Evolutionary conservation across 2,797 vertebrate genomes (phyloP).

Genomic region (Tympanoctomys barrerae): DNA sequence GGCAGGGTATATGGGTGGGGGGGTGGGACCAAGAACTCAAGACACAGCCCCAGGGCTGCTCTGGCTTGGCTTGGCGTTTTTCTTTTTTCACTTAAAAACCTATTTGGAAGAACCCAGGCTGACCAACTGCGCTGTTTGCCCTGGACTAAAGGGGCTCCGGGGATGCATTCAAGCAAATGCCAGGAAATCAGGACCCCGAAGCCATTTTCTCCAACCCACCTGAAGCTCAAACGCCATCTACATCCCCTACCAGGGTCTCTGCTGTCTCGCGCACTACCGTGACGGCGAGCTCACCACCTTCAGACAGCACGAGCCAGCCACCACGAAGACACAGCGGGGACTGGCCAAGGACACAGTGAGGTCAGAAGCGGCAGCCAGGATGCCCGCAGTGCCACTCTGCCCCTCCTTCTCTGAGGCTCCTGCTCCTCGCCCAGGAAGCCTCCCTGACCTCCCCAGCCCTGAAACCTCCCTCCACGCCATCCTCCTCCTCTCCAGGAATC

Average conservation of each 20-base stretch:
- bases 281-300: neutral
- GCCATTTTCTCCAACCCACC: neutral
- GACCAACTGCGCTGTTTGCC: neutral
- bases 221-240: neutral
- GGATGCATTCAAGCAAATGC: neutral
- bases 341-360: neutral
- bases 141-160: neutral
- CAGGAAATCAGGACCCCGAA: neutral
- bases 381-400: neutral
- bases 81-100: neutral
- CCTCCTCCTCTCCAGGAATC: neutral
- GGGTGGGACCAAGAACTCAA: neutral
- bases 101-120: neutral
- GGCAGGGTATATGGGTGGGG: fast-evolving
- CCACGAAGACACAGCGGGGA: neutral
- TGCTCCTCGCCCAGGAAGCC: neutral
- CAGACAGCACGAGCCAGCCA: neutral
- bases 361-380: neutral
- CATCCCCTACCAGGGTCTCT: neutral
- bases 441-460: neutral
- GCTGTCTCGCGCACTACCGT: neutral
- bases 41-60: neutral
- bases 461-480: neutral
- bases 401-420: neutral
- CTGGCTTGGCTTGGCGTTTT: neutral